A percentile compares a stretch with the other conserved stretches of the same genome.
Evolutionary conservation across 2,113 vertebrate genomes (phyloP).

Genomic region (Syngnathoides biaculeatus): DNA sequence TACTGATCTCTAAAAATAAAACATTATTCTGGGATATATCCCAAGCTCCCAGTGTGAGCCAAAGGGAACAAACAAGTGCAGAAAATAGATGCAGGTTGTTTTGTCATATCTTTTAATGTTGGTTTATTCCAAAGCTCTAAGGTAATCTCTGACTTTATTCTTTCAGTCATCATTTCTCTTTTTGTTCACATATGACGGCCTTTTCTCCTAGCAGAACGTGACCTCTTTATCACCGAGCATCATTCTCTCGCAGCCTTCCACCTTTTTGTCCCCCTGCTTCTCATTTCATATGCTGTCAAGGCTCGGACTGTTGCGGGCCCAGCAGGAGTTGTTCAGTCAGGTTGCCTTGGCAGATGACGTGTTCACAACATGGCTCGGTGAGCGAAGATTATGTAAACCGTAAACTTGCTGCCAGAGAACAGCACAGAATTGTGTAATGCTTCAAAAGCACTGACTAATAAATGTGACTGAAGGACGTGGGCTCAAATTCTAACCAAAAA

Average conservation of each 20-base stretch:
- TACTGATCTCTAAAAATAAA: constrained; percentile 7
- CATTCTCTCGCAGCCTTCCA: not conserved
- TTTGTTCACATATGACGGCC: constrained; percentile 19
- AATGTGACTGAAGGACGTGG: constrained; percentile 19
- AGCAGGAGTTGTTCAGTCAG: constrained; percentile 30
- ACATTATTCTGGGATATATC: constrained; percentile 7
- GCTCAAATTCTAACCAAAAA: not conserved
- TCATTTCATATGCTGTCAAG: constrained; percentile 15
- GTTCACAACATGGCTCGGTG: constrained; percentile 20
- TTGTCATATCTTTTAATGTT: constrained; percentile 1
- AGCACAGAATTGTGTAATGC: constrained; percentile 22
- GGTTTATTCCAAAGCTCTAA: constrained; percentile 20
- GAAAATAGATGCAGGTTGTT: constrained; percentile 4
- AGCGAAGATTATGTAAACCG: constrained; percentile 36
- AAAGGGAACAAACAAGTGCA: constrained; percentile 8
- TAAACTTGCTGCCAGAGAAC: constrained; percentile 25
- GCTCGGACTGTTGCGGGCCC: constrained; percentile 16
- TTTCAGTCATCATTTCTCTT: not conserved
- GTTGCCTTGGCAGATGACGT: constrained; percentile 30
- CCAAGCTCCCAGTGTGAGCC: not conserved
- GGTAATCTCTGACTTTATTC: not conserved
- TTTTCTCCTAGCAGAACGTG: not conserved
- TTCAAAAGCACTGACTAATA: constrained; percentile 36
- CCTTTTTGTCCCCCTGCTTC: not conserved
- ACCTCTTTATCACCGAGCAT: constrained; percentile 14